A percentile compares a stretch with the other conserved stretches of the same genome.
phyloP scores from a whole-genome alignment of 2,797 vertebrate species.

The Takifugu rubripes region DNA sequence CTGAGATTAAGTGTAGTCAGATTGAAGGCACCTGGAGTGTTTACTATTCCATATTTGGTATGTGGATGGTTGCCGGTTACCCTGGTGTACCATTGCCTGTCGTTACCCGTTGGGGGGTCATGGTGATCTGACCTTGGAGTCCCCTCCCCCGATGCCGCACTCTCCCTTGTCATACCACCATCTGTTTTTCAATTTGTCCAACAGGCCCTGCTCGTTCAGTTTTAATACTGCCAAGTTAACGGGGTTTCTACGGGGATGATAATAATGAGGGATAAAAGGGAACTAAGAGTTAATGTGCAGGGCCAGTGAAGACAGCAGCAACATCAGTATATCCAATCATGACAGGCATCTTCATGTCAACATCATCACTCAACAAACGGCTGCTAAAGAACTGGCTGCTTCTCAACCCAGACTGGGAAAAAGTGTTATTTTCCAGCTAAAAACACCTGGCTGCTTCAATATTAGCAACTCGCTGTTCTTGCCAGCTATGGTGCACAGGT shows the following conservation, averaged over 20 bases:
- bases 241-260: slow-evolving; percentile 89
- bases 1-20: no score
- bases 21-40: slow-evolving; percentile 26
- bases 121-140: slow-evolving; percentile 96
- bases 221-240: slow-evolving; percentile 99
- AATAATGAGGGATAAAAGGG: slow-evolving; percentile 83
- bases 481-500: no score
- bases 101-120: slow-evolving; percentile 83
- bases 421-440: slow-evolving; percentile 4
- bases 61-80: slow-evolving; percentile 88
- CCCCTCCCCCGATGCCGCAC: slow-evolving; percentile 99
- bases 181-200: slow-evolving; percentile 99
- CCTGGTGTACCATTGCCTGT: slow-evolving; percentile 72
- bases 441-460: no score
- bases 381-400: slow-evolving; percentile 9
- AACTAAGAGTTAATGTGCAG: slow-evolving; percentile 69
- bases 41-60: slow-evolving; percentile 9
- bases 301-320: slow-evolving; percentile 18
- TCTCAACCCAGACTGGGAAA: slow-evolving; percentile 26
- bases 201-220: slow-evolving; percentile 99
- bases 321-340: slow-evolving; percentile 28
- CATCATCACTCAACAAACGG: slow-evolving; percentile 3
- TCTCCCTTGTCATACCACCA: slow-evolving; percentile 99
- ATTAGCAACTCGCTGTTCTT: no score
- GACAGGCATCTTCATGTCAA: slow-evolving; percentile 14